A percentile compares a stretch with the other conserved stretches of the same genome.
These are phyloP conservation scores for Caiman crocodilus DNA, from an alignment of 2,797 vertebrate genomes.

Conservation along the genomic window DNA sequence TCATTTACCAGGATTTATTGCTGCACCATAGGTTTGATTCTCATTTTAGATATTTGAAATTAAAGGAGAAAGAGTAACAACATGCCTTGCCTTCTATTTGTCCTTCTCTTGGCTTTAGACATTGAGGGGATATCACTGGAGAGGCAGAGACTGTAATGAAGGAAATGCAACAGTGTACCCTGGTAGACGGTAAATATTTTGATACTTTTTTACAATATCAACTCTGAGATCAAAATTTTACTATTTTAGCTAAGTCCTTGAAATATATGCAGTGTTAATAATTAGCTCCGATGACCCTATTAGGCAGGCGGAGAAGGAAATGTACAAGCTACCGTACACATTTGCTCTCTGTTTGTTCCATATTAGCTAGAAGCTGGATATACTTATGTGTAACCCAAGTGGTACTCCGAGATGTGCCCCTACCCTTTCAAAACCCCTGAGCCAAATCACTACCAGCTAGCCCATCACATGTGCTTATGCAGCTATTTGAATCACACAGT, in stretches of 20 bases:
- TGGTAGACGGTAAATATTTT: slow-evolving; percentile 79
- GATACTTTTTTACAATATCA: neutral
- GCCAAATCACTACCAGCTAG: neutral
- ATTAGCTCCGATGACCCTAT: neutral
- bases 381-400: neutral
- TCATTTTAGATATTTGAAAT: slow-evolving; percentile 67
- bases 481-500: neutral
- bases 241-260: neutral
- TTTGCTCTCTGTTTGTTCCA: neutral
- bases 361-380: neutral
- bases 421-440: too few relatives aligned
- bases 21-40: slow-evolving; percentile 36
- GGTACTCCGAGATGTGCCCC: too few relatives aligned
- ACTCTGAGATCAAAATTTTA: neutral
- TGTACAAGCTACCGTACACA: neutral
- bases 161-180: slow-evolving; percentile 68
- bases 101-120: slow-evolving; percentile 73
- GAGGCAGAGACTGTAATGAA: slow-evolving; percentile 83
- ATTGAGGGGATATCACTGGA: slow-evolving; percentile 83
- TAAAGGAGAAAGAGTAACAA: neutral
- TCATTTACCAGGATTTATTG: slow-evolving; percentile 31
- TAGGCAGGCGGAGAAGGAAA: neutral
- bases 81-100: neutral
- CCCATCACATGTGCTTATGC: neutral
- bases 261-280: neutral